Evolutionary conservation across 2,888 invertebrate genomes (phyloP).

Genomic region (Lathronympha strigana): DNA sequence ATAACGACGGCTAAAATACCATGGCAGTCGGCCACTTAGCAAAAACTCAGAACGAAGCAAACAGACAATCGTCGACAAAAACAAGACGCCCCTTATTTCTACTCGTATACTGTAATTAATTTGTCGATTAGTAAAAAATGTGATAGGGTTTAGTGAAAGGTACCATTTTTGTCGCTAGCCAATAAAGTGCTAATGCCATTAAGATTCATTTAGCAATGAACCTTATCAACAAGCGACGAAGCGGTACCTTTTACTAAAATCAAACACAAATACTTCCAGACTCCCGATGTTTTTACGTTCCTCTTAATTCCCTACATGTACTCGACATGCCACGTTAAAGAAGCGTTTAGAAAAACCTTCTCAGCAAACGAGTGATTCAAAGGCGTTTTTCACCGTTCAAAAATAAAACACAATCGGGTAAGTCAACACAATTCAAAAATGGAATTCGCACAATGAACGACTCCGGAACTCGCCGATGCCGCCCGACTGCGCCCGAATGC

Average conservation of each 20-base stretch:
- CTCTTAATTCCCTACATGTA: constrained; percentile 17
- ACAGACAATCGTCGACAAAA: constrained; percentile 39
- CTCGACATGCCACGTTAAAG: background rate
- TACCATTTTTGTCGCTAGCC: no score
- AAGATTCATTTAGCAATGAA: no score
- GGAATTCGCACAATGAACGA: constrained; percentile 54
- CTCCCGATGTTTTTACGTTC: constrained; percentile 22
- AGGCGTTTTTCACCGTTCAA: constrained; percentile 15
- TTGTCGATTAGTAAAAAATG: constrained; percentile 37
- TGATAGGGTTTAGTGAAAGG: no score
- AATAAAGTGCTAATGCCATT: no score
- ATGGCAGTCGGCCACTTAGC: constrained; percentile 39
- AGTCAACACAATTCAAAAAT: constrained; percentile 54
- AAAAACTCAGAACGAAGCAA: constrained; percentile 36
- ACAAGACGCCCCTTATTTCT: constrained; percentile 33
- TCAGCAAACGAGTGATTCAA: background rate
- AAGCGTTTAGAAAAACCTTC: background rate
- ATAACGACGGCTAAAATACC: constrained; percentile 27
- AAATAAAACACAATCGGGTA: constrained; percentile 39
- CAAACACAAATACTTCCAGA: constrained; percentile 20
- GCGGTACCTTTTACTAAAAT: no score
- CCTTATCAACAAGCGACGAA: no score
- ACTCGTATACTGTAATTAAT: constrained; percentile 40
- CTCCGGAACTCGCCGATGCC: constrained; percentile 62
- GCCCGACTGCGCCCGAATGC: constrained; percentile 67